Evolutionary conservation across 2,797 vertebrate genomes (phyloP).

Genomic region (Eidolon dupreanum): DNA sequence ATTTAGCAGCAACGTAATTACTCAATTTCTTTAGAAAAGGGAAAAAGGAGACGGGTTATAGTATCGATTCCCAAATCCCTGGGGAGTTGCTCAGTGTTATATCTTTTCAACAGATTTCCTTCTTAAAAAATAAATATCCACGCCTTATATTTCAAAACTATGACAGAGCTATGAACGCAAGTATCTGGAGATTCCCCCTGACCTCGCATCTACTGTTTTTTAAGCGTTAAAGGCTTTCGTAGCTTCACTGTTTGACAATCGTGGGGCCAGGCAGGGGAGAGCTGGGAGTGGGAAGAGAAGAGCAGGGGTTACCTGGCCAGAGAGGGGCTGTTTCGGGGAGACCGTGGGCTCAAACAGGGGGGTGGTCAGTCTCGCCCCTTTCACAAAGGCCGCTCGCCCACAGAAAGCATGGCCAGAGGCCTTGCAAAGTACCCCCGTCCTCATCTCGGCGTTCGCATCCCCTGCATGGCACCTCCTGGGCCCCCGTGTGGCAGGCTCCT

Average conservation of each 20-base stretch:
- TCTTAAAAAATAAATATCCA: not conserved
- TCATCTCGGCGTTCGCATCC: not conserved
- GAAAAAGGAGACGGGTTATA: not conserved
- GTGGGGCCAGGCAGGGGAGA: accelerated
- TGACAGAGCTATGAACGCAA: not conserved
- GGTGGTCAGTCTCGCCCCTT: not conserved
- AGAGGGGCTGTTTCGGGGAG: not conserved
- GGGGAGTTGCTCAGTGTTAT: not conserved
- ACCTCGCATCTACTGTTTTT: not conserved
- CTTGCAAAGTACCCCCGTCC: no score
- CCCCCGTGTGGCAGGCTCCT: not conserved
- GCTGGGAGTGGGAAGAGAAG: no score
- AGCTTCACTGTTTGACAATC: accelerated
- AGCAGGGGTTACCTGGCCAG: not conserved
- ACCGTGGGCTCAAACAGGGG: not conserved
- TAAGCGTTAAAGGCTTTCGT: not conserved
- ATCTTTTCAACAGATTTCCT: not conserved
- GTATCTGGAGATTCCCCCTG: not conserved
- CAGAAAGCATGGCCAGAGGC: not conserved
- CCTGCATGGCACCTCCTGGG: not conserved
- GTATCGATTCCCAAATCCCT: not conserved
- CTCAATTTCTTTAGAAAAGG: conserved; percentile 25
- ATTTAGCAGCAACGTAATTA: not conserved
- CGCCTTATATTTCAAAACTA: not conserved
- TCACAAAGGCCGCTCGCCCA: accelerated